Evolutionary conservation across 1,140 invertebrate species (phyloP).

Genomic region (Neodiprion fabricii): DNA sequence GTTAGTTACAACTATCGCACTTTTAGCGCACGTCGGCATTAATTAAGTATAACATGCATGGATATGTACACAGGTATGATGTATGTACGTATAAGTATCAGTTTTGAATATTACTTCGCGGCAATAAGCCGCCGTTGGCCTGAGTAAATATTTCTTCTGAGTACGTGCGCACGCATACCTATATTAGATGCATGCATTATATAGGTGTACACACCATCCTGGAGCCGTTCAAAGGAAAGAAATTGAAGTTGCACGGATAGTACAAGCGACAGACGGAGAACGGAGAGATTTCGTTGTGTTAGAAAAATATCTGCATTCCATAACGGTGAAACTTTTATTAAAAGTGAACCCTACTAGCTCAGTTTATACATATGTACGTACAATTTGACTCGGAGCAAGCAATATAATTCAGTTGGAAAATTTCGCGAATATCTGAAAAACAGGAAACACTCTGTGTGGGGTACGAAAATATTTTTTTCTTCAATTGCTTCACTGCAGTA

Average conservation of each 20-base stretch:
- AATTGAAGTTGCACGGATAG: neutral
- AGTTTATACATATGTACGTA: neutral
- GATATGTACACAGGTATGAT: too few relatives aligned
- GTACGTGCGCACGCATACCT: neutral
- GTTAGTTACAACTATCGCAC: too few relatives aligned
- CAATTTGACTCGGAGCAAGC: constrained; percentile 1
- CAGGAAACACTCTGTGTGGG: neutral
- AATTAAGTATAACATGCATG: too few relatives aligned
- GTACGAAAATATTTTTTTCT: too few relatives aligned
- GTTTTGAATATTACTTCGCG: too few relatives aligned
- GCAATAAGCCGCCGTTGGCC: too few relatives aligned
- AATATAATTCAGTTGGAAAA: constrained; percentile 2
- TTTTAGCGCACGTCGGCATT: too few relatives aligned
- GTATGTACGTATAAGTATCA: too few relatives aligned
- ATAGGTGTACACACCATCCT: neutral
- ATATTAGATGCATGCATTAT: neutral
- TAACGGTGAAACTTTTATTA: constrained; percentile 10
- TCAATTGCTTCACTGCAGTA: too few relatives aligned
- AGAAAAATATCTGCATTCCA: constrained; percentile 1
- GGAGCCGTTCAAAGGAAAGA: neutral
- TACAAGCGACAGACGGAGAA: neutral
- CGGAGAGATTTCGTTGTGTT: neutral
- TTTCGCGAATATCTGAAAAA: constrained; percentile 8
- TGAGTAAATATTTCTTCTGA: neutral
- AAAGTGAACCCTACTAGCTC: neutral